Evolutionary conservation across 1,140 invertebrate genomes (phyloP).

Genomic region (Aphidius gifuensis): DNA sequence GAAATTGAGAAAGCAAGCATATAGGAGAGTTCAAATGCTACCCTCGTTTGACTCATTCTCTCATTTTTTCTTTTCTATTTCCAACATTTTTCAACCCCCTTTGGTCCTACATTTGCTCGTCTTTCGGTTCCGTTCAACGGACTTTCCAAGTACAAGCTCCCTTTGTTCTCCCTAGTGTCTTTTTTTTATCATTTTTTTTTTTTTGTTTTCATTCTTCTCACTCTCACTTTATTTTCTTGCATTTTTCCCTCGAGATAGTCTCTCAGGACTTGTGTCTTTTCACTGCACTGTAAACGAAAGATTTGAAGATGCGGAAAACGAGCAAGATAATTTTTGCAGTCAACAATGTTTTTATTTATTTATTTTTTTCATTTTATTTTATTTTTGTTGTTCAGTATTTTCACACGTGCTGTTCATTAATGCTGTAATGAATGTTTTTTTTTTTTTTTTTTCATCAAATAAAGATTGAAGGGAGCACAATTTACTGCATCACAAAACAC

Average conservation of each 20-base stretch:
- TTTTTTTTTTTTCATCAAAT: too few relatives aligned
- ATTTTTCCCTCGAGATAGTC: background rate
- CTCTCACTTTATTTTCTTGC: too few relatives aligned
- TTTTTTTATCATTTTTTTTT: too few relatives aligned
- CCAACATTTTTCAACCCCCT: too few relatives aligned
- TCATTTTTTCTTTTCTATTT: conserved; percentile 16
- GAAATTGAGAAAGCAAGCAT: conserved; percentile 13
- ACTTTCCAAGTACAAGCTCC: conserved; percentile 13
- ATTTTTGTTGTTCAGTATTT: background rate
- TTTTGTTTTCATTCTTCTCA: too few relatives aligned
- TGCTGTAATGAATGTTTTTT: background rate
- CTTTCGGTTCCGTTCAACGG: conserved; percentile 3
- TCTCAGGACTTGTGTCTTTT: conserved; percentile 13
- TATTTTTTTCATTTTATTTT: background rate
- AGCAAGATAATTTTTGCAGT: conserved; percentile 10
- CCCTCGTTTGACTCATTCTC: conserved; percentile 23
- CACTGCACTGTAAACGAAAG: conserved; percentile 6
- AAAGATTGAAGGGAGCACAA: too few relatives aligned
- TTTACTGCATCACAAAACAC: too few relatives aligned
- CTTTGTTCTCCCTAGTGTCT: background rate
- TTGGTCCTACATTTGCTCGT: too few relatives aligned
- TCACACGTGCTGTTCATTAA: background rate
- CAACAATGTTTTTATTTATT: too few relatives aligned
- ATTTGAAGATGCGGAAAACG: conserved; percentile 7
- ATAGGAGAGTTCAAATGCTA: conserved; percentile 14